Conservation (phyloP, 2,797 vertebrate species). For the Acanthiza pusilla region DNA sequence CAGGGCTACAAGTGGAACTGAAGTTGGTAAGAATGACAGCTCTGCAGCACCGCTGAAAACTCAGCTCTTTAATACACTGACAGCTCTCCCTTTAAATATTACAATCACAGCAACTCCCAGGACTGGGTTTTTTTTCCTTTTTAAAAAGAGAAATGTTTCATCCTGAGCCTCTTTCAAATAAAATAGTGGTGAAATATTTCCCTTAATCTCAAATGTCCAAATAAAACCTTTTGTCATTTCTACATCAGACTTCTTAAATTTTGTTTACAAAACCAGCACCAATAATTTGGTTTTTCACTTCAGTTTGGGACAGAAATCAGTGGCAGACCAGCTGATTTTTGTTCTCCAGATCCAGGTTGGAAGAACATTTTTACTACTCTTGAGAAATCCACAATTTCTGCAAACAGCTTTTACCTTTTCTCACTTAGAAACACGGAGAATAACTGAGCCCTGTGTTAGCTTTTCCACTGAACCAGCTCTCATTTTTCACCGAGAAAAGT, state of each 20-base stretch:
- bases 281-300: background rate
- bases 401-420: background rate
- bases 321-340: background rate
- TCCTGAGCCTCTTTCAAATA: background rate
- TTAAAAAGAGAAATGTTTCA: background rate
- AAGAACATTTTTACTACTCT: background rate
- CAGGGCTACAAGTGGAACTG: background rate
- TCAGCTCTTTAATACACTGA: background rate
- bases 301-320: background rate
- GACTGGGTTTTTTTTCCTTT: background rate
- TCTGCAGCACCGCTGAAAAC: background rate
- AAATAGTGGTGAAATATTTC: background rate
- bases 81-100: background rate
- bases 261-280: background rate
- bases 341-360: background rate
- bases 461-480: background rate
- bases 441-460: background rate
- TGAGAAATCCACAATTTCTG: background rate
- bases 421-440: background rate
- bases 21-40: background rate
- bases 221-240: background rate
- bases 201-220: background rate
- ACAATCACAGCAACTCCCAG: background rate
- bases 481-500: background rate
- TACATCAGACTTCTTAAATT: background rate